Evolutionary conservation across 2,888 invertebrate species (phyloP), one percentile per base, ranked within the genome.

Genomic region (Plagiodera versicolora): DNA sequence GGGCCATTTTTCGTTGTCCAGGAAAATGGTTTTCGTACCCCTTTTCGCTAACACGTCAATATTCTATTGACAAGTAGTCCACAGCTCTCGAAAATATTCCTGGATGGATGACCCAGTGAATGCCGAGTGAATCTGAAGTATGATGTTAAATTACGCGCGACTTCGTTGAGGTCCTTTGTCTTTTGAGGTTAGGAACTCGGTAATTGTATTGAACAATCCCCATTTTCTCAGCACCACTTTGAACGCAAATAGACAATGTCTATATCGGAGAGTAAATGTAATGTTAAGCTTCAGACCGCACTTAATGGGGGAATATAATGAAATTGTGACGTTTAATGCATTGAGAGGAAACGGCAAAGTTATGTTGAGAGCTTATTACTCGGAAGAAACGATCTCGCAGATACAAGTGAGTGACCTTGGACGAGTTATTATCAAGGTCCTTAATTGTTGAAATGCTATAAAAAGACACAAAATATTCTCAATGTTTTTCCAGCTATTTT

Each of bases 81-180:
- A 10, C 32, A 32, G 10, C 10, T 9, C 39, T 39, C 14, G 39
- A 3, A 39, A 39, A 39, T n/a, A 39, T 39, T 14, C 2, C 14
- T 4, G 11, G 39, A 39, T 39, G 2, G 14, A 14, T 14, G n/a
- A 14, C n/a, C 3, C 39, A 2, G 11, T 14, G 39, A n/a, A 14
- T 14, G 39, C 8, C 8, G 39, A 14, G 39, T 14, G 14, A 39
- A 39, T 39, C 39, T 14, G 11, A 39, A 14, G 3, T 39, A n/a
- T 14, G 39, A 39, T 14, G 39, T 39, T 14, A 39, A 39, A 39
- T 39, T 14, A 39, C 39, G 39, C 39, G 39, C 52, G 18, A 28
- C 50, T 50, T 30, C 50, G 30, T 50, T 54, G 46, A 44, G 24
- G 44, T 47, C 56, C 56, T 48, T 35, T 35, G 46, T 56, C 48